Base-by-base conservation (phyloP, 2,888 invertebrate genomes). In the Synergus gifuensis region DNA sequence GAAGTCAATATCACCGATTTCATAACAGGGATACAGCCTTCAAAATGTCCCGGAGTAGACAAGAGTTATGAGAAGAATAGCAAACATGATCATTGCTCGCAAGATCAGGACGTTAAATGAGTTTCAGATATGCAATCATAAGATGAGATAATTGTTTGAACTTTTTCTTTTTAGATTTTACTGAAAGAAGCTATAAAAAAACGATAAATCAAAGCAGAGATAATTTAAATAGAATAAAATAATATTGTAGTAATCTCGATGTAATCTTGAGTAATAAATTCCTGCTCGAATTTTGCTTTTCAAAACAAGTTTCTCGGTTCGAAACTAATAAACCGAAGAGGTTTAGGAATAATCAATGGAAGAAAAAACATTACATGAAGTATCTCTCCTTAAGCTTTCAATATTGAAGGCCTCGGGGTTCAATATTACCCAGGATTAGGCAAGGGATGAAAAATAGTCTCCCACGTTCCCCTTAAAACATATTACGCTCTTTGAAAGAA, bases 1-100 rank as follows among this genome's bases (percentile, higher is more conserved):
- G 85, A 87, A 89, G 91, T 91, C 90, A 88, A 91, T 91, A 91
- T 88, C 83, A 79, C 82, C 83, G 82, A 84, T 85, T 83, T 81
- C 84, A 85, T 83, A 81, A 54, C 44, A 76, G 67, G 62, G 78
- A 79, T 49, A 18, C 49, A 36, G 36, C 36, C 73, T 49, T 54
- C 49, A 22, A 46, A 46, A 46, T 16, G 12, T 28, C 36, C 73
- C 73, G 36, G n/a, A 16, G 28, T 16, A 49, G 16, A 46, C 28
- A 22, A 16, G 46, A 28, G 7, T 46, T 9, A 16, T 36, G 16
- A 54, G 49, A 54, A 73, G 73, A 58, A 40, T 28, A 73, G 54
- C 73, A 40, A 54, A 73, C 73, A 67, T 69, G 22, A 66, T 28
- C 28, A 28, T 44, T 44, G 18, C 66, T 18, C 40, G 8, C 49